These are phyloP conservation scores for Nebria brevicollis DNA, from an alignment of 2,888 invertebrate species.

Conservation along the genomic window DNA sequence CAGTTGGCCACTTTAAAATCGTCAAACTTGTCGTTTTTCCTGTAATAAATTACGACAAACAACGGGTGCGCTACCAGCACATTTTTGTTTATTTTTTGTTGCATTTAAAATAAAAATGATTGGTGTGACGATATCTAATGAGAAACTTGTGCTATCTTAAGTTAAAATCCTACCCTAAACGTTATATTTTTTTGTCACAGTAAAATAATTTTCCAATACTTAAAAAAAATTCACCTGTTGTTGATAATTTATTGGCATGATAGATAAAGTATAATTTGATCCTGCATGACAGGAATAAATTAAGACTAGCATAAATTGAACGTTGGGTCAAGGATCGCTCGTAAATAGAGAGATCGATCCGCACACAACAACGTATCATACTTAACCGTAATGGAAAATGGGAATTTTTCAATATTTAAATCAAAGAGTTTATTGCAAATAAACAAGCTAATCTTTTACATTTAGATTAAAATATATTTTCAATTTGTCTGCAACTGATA, in stretches of 20 bases:
- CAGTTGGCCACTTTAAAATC: not conserved
- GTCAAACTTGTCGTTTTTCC: not conserved
- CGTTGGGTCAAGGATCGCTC: not conserved
- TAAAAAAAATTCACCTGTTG: not conserved
- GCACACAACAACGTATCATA: not conserved
- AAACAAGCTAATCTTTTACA: too few relatives aligned
- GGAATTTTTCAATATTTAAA: not conserved
- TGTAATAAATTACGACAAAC: not conserved
- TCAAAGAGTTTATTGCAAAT: not conserved
- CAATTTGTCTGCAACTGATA: too few relatives aligned
- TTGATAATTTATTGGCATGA: not conserved
- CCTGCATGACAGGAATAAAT: not conserved
- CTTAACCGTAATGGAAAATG: not conserved
- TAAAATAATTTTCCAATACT: not conserved
- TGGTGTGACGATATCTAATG: not conserved
- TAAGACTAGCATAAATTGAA: not conserved
- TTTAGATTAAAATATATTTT: too few relatives aligned
- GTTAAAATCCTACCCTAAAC: too few relatives aligned
- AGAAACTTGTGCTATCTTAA: too few relatives aligned
- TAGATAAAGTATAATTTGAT: not conserved
- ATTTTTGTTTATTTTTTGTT: not conserved
- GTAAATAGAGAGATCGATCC: not conserved
- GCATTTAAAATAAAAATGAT: not conserved
- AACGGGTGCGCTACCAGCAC: not conserved
- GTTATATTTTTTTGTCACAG: not conserved